Percentiles rank a stretch among this genome's conserved stretches.
Conservation (phyloP, 1,140 invertebrate species). For the Drosophila nebulosa region DNA sequence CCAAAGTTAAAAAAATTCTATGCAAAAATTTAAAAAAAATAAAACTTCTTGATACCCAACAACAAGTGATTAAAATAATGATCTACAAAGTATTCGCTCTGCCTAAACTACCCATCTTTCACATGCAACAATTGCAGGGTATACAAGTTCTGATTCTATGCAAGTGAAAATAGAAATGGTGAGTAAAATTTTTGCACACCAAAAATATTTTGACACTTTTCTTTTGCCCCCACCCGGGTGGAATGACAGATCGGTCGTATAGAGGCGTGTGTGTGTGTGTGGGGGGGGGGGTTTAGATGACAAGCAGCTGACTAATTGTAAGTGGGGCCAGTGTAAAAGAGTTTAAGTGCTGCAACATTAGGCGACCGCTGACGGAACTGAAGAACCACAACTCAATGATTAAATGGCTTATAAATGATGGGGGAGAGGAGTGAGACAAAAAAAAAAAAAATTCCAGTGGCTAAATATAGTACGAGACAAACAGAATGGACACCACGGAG, state of each 20-base stretch:
- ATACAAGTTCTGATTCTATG: slow-evolving; percentile 2
- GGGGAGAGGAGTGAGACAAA: not conserved
- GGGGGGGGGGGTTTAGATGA: slow-evolving; percentile 16
- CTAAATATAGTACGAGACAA: slow-evolving; percentile 42
- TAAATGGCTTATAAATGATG: slow-evolving; percentile 72
- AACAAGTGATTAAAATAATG: not conserved
- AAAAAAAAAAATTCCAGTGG: not conserved
- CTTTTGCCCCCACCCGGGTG: not conserved
- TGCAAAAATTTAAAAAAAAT: not conserved
- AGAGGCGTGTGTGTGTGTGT: no score
- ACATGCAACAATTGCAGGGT: not conserved
- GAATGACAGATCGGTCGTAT: not conserved
- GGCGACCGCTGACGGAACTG: slow-evolving; percentile 62
- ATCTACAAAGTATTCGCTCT: not conserved
- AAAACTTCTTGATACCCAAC: not conserved
- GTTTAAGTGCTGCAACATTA: slow-evolving; percentile 48
- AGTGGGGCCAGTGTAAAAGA: slow-evolving; percentile 27
- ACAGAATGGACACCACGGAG: not conserved
- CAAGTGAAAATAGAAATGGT: slow-evolving; percentile 51
- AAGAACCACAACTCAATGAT: slow-evolving; percentile 43
- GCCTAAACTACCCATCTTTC: not conserved
- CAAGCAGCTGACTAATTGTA: slow-evolving; percentile 72
- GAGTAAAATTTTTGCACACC: slow-evolving; percentile 43
- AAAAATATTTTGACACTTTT: slow-evolving; percentile 74
- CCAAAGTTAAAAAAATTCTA: slow-evolving; percentile 34